Conservation (phyloP, 2,888 invertebrate genomes). For the Eudasyphora cyanicolor region DNA sequence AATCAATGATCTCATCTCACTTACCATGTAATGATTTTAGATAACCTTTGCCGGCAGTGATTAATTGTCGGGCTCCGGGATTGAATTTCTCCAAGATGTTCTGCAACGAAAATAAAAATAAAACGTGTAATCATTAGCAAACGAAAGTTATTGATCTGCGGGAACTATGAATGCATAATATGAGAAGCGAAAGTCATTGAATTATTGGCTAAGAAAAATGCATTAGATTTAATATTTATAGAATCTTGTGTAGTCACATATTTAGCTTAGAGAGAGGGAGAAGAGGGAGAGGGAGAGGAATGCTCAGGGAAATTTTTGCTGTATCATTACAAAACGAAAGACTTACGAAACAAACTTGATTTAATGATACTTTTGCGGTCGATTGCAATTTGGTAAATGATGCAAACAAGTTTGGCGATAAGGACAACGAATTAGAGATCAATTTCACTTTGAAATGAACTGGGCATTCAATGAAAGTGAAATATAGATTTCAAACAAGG, state of each 20-base stretch:
- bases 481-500: too few species aligned
- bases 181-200: neutral
- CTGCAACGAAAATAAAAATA: constrained; percentile 84
- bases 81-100: constrained; percentile 98
- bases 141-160: neutral
- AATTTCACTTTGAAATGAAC: neutral
- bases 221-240: neutral
- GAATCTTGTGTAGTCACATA: neutral
- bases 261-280: neutral
- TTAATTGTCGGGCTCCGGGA: constrained; percentile 95
- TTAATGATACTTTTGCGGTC: neutral
- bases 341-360: neutral
- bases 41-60: constrained; percentile 96
- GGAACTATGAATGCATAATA: neutral
- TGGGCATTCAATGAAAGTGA: too few species aligned
- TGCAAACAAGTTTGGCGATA: neutral
- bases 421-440: neutral
- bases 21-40: constrained; percentile 96
- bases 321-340: neutral
- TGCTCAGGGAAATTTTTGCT: too few species aligned
- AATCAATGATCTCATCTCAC: constrained; percentile 76
- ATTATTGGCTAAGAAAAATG: neutral
- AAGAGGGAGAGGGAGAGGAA: too few species aligned
- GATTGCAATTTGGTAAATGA: too few species aligned
- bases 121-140: neutral